A percentile compares a stretch with the other conserved stretches of the same genome.
These are phyloP conservation scores for Xenus cinereus DNA, from an alignment of 2,113 vertebrate species.

Conservation along the genomic window DNA sequence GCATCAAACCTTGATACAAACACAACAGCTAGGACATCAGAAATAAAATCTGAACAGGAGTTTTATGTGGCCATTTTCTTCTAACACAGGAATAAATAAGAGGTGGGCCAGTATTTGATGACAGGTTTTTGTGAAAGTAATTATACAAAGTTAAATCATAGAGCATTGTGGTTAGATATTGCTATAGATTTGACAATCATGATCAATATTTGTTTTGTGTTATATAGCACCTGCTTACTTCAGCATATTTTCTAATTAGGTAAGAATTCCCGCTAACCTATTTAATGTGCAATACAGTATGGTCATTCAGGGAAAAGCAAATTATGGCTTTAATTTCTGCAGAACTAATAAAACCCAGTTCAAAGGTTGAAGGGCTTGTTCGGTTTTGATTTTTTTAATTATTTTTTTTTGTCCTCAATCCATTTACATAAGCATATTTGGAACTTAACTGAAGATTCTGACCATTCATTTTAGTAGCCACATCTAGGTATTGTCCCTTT, in stretches of 20 bases:
- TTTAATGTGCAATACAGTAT: neutral
- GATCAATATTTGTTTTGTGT: constrained; percentile 51
- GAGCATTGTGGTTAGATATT: neutral
- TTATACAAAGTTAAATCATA: neutral
- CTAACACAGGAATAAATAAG: constrained; percentile 18
- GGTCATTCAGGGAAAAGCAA: neutral
- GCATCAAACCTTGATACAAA: constrained; percentile 24
- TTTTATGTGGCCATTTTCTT: constrained; percentile 28
- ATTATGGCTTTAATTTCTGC: constrained; percentile 50
- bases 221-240: constrained; percentile 32
- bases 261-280: constrained; percentile 25
- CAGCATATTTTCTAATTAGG: constrained; percentile 63
- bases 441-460: neutral
- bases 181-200: constrained; percentile 3
- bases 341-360: constrained; percentile 21
- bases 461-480: neutral
- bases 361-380: constrained; percentile 3
- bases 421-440: neutral
- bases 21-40: neutral
- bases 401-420: neutral
- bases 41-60: constrained; percentile 38
- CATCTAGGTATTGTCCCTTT: neutral
- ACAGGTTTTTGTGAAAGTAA: constrained; percentile 7
- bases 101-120: neutral
- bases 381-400: neutral